Conservation (phyloP, 2,888 invertebrate genomes). For the Pelosia muscerda region DNA sequence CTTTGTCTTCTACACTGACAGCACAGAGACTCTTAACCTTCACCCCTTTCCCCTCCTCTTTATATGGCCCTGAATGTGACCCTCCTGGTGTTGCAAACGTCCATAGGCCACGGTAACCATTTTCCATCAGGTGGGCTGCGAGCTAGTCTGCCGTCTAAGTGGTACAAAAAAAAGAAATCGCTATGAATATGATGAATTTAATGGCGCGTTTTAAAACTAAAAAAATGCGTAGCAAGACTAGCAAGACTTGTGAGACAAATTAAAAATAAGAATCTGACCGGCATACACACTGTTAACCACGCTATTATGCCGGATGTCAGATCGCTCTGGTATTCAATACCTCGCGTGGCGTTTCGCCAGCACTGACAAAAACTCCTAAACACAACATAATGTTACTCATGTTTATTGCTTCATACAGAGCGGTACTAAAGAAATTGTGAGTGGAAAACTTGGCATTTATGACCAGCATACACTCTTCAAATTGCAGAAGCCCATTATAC, state of each 20-base stretch:
- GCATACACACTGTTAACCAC: constrained; percentile 27
- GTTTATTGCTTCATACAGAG: not conserved
- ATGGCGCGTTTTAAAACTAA: not conserved
- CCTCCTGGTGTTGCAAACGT: no score
- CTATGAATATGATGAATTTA: no score
- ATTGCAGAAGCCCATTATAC: not conserved
- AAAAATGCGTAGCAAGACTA: not conserved
- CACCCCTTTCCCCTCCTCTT: no score
- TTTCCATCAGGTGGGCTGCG: no score
- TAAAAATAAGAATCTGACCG: constrained; percentile 44
- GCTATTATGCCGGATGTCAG: constrained; percentile 46
- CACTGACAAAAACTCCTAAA: constrained; percentile 18
- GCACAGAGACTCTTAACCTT: no score
- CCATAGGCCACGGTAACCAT: no score
- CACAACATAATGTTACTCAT: constrained; percentile 14
- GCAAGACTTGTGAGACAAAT: constrained; percentile 11
- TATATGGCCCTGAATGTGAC: no score
- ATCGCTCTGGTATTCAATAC: constrained; percentile 33
- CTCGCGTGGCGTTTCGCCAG: constrained; percentile 40
- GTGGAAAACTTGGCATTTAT: not conserved
- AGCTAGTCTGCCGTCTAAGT: no score
- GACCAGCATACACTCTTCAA: not conserved
- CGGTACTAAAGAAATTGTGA: not conserved
- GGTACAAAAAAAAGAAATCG: no score
- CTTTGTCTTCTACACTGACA: no score